Conservation (phyloP, 1,140 invertebrate species). For the Drosophila prosaltans region DNA sequence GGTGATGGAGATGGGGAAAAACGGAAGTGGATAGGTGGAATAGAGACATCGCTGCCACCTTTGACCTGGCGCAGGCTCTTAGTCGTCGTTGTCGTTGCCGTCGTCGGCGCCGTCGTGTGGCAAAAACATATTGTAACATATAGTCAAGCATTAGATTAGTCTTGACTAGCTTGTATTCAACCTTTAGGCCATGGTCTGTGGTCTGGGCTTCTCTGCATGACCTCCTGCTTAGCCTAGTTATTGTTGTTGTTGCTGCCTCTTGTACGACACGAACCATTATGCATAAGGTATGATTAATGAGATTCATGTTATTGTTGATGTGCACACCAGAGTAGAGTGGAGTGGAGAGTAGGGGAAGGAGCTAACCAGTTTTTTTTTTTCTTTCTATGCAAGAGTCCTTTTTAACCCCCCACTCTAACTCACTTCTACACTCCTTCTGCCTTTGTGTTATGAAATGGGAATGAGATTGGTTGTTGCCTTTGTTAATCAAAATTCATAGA, state of each 20-base stretch:
- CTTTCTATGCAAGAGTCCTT: constrained; percentile 30
- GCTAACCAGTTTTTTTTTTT: constrained; percentile 31
- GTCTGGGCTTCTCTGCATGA: constrained; percentile 15
- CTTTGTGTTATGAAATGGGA: neutral
- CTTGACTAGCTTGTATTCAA: constrained; percentile 37
- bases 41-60: constrained; percentile 42
- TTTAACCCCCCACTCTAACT: constrained; percentile 15
- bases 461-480: constrained; percentile 16
- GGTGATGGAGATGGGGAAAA: no score
- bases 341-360: neutral
- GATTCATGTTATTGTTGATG: constrained; percentile 77
- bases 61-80: constrained; percentile 39
- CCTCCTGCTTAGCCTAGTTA: constrained; percentile 4
- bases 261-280: constrained; percentile 72
- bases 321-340: constrained; percentile 27
- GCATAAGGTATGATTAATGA: constrained; percentile 78
- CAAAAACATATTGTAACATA: constrained; percentile 62
- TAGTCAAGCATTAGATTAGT: constrained; percentile 65
- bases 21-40: neutral
- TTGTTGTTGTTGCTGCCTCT: constrained; percentile 28
- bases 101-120: neutral
- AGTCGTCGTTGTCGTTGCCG: constrained; percentile 1
- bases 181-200: constrained; percentile 33
- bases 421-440: no score
- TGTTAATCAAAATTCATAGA: constrained; percentile 8